Evolutionary conservation across 2,888 invertebrate genomes (phyloP), one percentile per base, ranked within the genome.

Genomic region (Odontocolon sp.): DNA sequence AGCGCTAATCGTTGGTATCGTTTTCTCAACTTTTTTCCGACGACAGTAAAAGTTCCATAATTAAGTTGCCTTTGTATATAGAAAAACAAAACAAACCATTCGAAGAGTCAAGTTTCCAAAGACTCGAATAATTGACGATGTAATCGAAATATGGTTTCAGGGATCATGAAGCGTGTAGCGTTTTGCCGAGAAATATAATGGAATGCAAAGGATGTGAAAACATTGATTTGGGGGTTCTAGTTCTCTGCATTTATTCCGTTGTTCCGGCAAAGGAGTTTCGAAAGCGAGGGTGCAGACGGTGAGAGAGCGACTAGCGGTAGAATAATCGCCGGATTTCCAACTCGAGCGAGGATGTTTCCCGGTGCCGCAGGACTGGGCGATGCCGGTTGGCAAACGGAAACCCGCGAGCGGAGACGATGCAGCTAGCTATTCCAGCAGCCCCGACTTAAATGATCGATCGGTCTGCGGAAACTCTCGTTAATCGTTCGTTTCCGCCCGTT

Each of bases 401-500:
- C 36, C 28, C 26, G 9, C n/a, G 14, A 18, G 52, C 45, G 61
- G 21, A 52, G 23, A 31, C 45, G 56, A 42, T 31, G 18, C 63
- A 28, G 26, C 57, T 21, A 36, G 54, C 56, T 47, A 42, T 45
- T 36, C 40, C 57, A 42, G 52, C 21, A 42, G 38, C 38, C 31
- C 26, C 50, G 67, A 71, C 71, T 56, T 78, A 81, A 84, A 83
- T 83, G 84, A 84, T 86, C 86, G 86, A 84, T 85, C 80, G 82
- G 69, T 78, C 77, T 79, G 79, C 81, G 84, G 83, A 82, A 83
- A 85, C 80, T 85, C 86, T 85, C 84, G 82, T 87, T 84, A 86
- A 84, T 85, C 84, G 84, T 83, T 76, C 82, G 79, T 78, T 83
- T 85, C 87, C 85, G 82, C 72, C 38, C 56, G 56, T 52, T 59